These are phyloP conservation scores for Yponomeuta evonymella DNA, from an alignment of 2,888 invertebrate species.

Conservation along the genomic window DNA sequence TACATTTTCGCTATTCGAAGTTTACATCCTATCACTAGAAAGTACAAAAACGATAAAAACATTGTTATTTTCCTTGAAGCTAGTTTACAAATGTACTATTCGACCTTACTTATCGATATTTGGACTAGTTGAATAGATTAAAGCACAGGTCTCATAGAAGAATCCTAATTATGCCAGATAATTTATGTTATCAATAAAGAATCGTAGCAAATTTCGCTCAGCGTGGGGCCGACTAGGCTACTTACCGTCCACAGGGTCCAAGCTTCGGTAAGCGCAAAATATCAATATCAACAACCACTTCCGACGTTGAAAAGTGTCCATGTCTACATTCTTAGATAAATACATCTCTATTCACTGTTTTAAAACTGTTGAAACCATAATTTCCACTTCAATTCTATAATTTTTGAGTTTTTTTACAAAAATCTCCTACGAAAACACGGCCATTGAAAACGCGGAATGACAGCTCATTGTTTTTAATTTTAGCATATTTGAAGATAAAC, in stretches of 20 bases:
- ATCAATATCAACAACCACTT: slow-evolving; percentile 54
- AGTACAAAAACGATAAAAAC: too few species aligned
- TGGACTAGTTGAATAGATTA: background rate
- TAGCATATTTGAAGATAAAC: too few species aligned
- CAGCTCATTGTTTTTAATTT: background rate
- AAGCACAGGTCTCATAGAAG: background rate
- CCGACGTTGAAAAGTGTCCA: slow-evolving; percentile 49
- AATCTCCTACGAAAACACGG: slow-evolving; percentile 42
- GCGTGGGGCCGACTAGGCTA: slow-evolving; percentile 18
- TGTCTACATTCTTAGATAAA: slow-evolving; percentile 45
- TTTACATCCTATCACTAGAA: too few species aligned
- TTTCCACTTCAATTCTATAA: slow-evolving; percentile 20
- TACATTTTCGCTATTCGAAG: too few species aligned
- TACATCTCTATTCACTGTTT: slow-evolving; percentile 50
- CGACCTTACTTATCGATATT: too few species aligned
- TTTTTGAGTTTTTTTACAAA: slow-evolving; percentile 32
- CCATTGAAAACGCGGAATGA: slow-evolving; percentile 40
- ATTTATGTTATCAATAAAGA: background rate
- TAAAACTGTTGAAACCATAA: slow-evolving; percentile 46
- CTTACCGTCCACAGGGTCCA: slow-evolving; percentile 56
- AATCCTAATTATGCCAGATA: background rate
- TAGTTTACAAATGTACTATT: too few species aligned
- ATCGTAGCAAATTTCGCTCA: background rate
- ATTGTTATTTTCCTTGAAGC: too few species aligned
- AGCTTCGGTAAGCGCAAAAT: slow-evolving; percentile 41